Base-by-base conservation (phyloP, 2,797 vertebrate species). In the Synanceia verrucosa region DNA sequence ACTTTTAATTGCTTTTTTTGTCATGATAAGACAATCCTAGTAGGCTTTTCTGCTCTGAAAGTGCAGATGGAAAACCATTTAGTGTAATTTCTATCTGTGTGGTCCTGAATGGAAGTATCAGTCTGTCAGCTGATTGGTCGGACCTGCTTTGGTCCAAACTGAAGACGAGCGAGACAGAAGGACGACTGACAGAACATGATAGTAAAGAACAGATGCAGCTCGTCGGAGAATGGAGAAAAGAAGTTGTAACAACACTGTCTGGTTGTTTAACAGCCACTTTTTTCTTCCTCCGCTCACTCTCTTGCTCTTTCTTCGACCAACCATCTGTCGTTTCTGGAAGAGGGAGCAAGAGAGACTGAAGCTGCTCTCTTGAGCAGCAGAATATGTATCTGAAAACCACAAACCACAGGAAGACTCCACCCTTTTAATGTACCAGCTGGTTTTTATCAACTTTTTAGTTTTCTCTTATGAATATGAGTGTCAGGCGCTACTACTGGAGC, bases 221-320 rank as follows among this genome's bases (percentile, higher is more conserved):
- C 57, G 29, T 29, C 34, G 24, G 51, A 56, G 33, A 62, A 21
- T 4, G n/a, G 44, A 51, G 16, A 43, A 34, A 33, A 56, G 26
- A 14, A 10, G 24, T 41, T 9, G 16, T 34, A 52, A 56, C 26
- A 44, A 51, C 31, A 13, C 50, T 34, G 47, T 34, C 41, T 51
- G 64, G 63, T 60, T 56, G 69, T 65, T 71, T 79, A 70, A 69
- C 77, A 74, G 64, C 77, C 9, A 31, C 19, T 61, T 21, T 36
- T 12, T 37, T n/a, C 24, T 68, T 18, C 53, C 10, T 62, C 59
- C 31, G 6, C 46, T 69, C 43, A 13, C 43, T 36, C 11, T 33
- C 24, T 56, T 24, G 24, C 9, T 29, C 28, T 39, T 46, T 12
- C 21, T 13, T 80, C 39, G 21, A 48, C 50, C n/a, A 26, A 31